Evolutionary conservation across 1,140 invertebrate genomes (phyloP).

Genomic region (Bombus confusus): DNA sequence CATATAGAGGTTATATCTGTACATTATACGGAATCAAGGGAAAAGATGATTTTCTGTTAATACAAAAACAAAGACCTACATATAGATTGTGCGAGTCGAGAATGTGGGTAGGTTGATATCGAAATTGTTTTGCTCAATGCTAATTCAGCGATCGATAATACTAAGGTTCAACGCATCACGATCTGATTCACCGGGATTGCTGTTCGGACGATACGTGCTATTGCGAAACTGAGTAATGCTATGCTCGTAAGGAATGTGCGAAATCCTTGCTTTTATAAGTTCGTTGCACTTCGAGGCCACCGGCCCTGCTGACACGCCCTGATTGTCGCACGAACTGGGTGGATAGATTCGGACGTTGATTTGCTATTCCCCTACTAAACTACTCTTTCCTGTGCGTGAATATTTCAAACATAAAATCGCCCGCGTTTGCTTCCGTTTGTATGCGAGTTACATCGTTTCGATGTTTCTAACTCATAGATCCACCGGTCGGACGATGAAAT

Average conservation of each 20-base stretch:
- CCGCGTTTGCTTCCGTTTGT: not conserved
- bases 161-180: not conserved
- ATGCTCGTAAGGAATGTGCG: constrained; percentile 44
- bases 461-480: not conserved
- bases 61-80: not conserved
- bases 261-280: constrained; percentile 48
- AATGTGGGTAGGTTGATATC: not conserved
- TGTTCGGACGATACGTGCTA: constrained; percentile 11
- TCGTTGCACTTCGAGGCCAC: constrained; percentile 56
- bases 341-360: constrained; percentile 44
- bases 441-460: no score
- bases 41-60: not conserved
- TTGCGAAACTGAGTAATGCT: constrained; percentile 54
- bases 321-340: constrained; percentile 46
- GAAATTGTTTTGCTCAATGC: not conserved
- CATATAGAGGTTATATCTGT: no score
- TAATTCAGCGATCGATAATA: not conserved
- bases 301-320: constrained; percentile 48
- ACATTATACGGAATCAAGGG: not conserved
- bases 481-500: not conserved
- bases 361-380: constrained; percentile 22
- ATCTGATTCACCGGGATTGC: constrained; percentile 26
- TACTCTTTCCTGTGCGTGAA: not conserved
- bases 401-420: not conserved
- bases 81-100: not conserved